Evolutionary conservation across 2,113 vertebrate species (phyloP), one percentile per base, ranked within the genome.

Genomic region (Bubo bubo): DNA sequence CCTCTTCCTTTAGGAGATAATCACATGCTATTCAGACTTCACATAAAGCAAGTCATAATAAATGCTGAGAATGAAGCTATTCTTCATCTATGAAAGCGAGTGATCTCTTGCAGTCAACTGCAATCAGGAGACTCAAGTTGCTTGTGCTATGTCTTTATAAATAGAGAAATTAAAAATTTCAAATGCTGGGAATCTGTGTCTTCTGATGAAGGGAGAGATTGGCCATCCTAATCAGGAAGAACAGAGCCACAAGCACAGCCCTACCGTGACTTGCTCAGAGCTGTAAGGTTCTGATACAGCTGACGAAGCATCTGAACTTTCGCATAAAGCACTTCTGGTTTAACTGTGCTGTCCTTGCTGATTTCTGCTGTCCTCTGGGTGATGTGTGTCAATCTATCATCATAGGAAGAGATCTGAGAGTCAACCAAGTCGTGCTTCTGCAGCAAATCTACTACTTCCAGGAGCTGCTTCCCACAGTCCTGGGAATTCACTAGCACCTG

Each of bases 341-440:
- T 96, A 62, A 76, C 55, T 43, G 96, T 95, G 43, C 82, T 96
- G 43, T 94, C 91, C 83, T 97, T 97, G 64, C 93, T 96, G 90
- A 98, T 91, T 93, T 96, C 96, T 34, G 97, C 73, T 5, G 97
- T 97, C 77, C 87, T 96, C 72, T 90, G 95, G 68, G 95, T 98
- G 77, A 99, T 98, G 26, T 93, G 70, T 39, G 39, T 85, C 93
- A 99, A 77, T 21, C 96, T 98, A 67, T 98, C 98, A n/a, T 98
- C 98, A 10, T 98, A 98, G 52, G 98, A 97, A 4, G 96, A 98
- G 94, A 99, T 98, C 93, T 98, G 99, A 0, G 98, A 98, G 79
- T 99, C 98, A 91, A 99, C 64, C 55, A 99, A 97, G 63, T 98
- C 97, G 37, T 99, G 99, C 49, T 98, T 98, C 96, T 99, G 99